Conservation (phyloP, 2,888 invertebrate species). For the Chrysina gloriosa region DNA sequence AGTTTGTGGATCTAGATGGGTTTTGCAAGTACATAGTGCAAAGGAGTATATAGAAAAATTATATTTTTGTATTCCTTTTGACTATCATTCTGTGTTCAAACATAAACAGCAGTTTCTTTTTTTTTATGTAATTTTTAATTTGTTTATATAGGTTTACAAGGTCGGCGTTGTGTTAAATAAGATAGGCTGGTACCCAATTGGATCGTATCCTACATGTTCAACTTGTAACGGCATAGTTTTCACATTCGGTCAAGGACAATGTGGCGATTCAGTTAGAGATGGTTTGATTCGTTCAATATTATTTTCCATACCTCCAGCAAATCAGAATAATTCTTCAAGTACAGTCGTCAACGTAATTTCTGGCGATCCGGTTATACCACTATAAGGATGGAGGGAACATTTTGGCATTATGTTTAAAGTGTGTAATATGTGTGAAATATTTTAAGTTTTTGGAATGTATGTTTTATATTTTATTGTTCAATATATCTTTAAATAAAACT, state of each 20-base stretch:
- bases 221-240: constrained; percentile 79
- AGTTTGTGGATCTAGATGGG: too few species aligned
- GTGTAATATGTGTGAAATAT: constrained; percentile 17
- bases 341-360: constrained; percentile 34
- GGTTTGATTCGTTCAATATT: constrained; percentile 84
- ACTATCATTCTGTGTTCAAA: too few species aligned
- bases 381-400: constrained; percentile 4
- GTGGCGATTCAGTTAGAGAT: constrained; percentile 78
- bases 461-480: constrained; percentile 28
- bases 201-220: constrained; percentile 76
- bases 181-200: constrained; percentile 84
- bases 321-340: constrained; percentile 41
- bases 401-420: background rate
- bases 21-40: too few species aligned
- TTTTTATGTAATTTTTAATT: constrained; percentile 8
- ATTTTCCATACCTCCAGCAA: constrained; percentile 67
- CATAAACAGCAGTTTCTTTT: too few species aligned
- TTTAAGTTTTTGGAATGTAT: constrained; percentile 17
- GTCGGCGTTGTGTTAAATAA: constrained; percentile 87
- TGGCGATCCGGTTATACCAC: constrained; percentile 22
- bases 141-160: constrained; percentile 77
- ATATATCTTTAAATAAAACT: constrained; percentile 18
- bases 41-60: too few species aligned
- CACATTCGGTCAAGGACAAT: constrained; percentile 79
- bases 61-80: too few species aligned